Percentiles rank a stretch among this genome's conserved stretches.
Conservation (phyloP, 2,113 vertebrate genomes). For the Arvicanthis niloticus region DNA sequence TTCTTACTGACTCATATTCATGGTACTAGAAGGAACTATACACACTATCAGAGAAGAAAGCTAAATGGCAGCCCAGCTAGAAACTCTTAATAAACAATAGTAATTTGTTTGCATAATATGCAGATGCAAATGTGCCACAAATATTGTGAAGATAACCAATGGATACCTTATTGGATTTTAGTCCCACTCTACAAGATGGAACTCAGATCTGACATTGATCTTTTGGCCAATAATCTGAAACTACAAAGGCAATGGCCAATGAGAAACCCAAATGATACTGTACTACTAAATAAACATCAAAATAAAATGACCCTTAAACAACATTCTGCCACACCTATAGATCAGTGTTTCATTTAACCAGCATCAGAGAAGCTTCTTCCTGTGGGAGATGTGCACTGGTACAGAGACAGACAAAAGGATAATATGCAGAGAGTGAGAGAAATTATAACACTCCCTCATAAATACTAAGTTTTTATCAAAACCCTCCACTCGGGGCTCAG, state of each 20-base stretch:
- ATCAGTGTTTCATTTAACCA: neutral
- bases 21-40: too few species aligned
- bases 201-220: neutral
- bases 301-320: neutral
- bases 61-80: neutral
- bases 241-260: neutral
- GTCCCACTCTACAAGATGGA: neutral
- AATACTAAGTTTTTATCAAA: neutral
- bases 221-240: neutral
- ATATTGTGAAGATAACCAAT: neutral
- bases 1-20: too few species aligned
- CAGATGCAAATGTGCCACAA: neutral
- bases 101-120: neutral
- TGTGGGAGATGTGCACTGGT: neutral
- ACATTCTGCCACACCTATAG: neutral
- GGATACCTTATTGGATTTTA: neutral
- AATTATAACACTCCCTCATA: neutral
- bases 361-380: neutral
- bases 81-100: neutral
- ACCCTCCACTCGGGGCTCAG: neutral
- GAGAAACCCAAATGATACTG: neutral
- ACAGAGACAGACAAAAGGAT: neutral
- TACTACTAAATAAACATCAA: neutral
- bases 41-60: neutral
- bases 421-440: neutral